A percentile compares a stretch with the other conserved stretches of the same genome.
These are phyloP conservation scores for Folsomia candida DNA, from an alignment of 2,888 invertebrate genomes.

Conservation along the genomic window DNA sequence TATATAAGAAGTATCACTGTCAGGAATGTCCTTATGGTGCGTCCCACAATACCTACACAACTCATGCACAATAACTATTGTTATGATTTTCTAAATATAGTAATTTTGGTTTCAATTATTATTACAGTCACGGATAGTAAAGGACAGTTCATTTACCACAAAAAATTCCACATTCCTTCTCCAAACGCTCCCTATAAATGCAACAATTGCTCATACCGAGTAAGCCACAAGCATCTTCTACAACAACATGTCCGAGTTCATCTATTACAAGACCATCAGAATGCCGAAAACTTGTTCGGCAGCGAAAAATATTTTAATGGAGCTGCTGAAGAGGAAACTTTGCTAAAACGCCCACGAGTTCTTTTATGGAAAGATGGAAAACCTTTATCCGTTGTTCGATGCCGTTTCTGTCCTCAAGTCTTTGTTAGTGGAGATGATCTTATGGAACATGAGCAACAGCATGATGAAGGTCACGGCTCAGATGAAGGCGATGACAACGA, in stretches of 20 bases:
- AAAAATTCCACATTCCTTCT: slow-evolving; percentile 72
- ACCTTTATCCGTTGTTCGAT: slow-evolving; percentile 78
- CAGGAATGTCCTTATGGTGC: slow-evolving; percentile 71
- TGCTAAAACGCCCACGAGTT: slow-evolving; percentile 54
- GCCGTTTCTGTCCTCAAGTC: slow-evolving; percentile 78
- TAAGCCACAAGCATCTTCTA: slow-evolving; percentile 64
- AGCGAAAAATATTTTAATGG: slow-evolving; percentile 4
- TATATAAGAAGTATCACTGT: slow-evolving; percentile 70
- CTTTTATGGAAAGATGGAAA: slow-evolving; percentile 73
- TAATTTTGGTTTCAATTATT: background rate
- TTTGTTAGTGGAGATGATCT: slow-evolving; percentile 77
- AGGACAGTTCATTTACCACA: slow-evolving; percentile 81
- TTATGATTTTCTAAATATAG: too few species aligned
- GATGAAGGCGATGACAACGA: background rate
- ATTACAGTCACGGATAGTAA: slow-evolving; percentile 69
- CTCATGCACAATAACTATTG: too few species aligned
- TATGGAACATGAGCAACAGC: slow-evolving; percentile 79
- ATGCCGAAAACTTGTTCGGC: slow-evolving; percentile 10
- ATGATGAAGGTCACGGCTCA: slow-evolving; percentile 54
- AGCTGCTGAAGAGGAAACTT: slow-evolving; percentile 23
- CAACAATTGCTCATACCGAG: slow-evolving; percentile 67
- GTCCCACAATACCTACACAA: too few species aligned
- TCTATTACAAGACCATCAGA: slow-evolving; percentile 57
- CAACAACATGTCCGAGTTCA: slow-evolving; percentile 79
- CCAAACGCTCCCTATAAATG: slow-evolving; percentile 76